Percentiles rank a stretch among this genome's conserved stretches.
Conservation (phyloP, 2,113 vertebrate species). For the Brachionichthys hirsutus region DNA sequence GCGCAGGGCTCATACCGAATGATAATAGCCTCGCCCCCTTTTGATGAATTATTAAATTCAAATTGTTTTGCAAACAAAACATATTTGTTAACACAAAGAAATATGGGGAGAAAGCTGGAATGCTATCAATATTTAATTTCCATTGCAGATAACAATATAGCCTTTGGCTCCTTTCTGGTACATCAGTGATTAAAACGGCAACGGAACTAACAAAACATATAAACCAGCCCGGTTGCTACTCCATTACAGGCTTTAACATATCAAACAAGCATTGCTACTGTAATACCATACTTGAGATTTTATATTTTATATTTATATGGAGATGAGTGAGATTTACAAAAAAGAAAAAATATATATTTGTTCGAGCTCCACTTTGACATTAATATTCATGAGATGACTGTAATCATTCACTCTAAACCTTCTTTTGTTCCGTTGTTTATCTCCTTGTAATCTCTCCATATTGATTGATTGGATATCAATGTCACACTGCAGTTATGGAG, state of each 20-base stretch:
- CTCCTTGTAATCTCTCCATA: constrained; percentile 35
- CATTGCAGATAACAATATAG: constrained; percentile 68
- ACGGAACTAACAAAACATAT: constrained; percentile 51
- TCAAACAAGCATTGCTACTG: constrained; percentile 9
- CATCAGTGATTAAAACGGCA: constrained; percentile 69
- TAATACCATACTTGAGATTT: neutral
- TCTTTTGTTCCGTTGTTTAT: constrained; percentile 27
- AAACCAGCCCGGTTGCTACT: constrained; percentile 28
- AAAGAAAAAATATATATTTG: constrained; percentile 4
- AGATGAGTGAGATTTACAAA: neutral
- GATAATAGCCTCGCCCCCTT: constrained; percentile 63
- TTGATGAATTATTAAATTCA: constrained; percentile 76
- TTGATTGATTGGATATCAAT: constrained; percentile 63
- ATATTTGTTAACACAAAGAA: constrained; percentile 80
- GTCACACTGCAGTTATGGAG: constrained; percentile 52
- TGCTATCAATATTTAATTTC: constrained; percentile 78
- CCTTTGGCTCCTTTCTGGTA: constrained; percentile 65
- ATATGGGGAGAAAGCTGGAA: constrained; percentile 68
- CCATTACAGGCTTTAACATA: constrained; percentile 19
- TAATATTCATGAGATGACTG: constrained; percentile 30
- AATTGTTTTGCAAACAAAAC: constrained; percentile 78
- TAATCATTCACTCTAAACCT: constrained; percentile 42
- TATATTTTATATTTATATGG: too few relatives aligned
- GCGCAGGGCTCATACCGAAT: constrained; percentile 59
- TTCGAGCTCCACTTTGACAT: constrained; percentile 1